These are phyloP conservation scores for Amblyjoppa fuscipennis DNA, from an alignment of 2,888 invertebrate genomes.

Conservation along the genomic window DNA sequence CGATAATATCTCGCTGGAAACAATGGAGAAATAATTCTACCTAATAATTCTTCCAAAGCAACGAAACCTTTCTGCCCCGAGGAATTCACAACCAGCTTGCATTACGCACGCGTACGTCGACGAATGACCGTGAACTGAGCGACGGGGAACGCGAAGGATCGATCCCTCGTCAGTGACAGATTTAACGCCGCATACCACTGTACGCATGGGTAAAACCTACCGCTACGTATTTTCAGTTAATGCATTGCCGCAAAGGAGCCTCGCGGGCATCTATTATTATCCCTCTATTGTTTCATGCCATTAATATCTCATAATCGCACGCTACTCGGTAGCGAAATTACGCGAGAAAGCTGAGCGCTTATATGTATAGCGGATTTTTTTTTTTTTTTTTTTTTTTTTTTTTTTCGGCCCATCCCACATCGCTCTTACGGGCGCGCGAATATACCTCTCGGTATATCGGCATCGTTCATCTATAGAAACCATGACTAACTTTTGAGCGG, in stretches of 20 bases:
- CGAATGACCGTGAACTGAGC: slow-evolving; percentile 46
- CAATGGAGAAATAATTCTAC: slow-evolving; percentile 20
- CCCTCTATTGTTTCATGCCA: slow-evolving; percentile 62
- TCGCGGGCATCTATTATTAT: slow-evolving; percentile 68
- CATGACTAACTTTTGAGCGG: slow-evolving; percentile 33
- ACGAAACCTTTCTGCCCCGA: slow-evolving; percentile 25
- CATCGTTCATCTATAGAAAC: neutral
- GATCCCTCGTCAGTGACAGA: slow-evolving; percentile 29
- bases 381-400: slow-evolving; percentile 49
- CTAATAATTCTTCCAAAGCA: neutral
- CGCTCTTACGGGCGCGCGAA: slow-evolving; percentile 44
- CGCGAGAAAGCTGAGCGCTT: slow-evolving; percentile 31
- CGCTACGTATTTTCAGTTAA: neutral
- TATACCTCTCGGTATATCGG: neutral
- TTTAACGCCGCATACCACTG: neutral
- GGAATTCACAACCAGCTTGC: slow-evolving; percentile 25
- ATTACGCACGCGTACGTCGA: slow-evolving; percentile 12
- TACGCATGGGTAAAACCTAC: neutral
- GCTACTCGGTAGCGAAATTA: slow-evolving; percentile 41
- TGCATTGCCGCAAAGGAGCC: slow-evolving; percentile 48
- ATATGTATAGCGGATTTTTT: slow-evolving; percentile 5
- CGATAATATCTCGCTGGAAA: neutral
- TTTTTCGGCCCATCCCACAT: slow-evolving; percentile 60
- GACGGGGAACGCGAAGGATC: slow-evolving; percentile 36
- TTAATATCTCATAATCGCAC: slow-evolving; percentile 62